Conservation (phyloP, 2,113 vertebrate genomes). For the Tragelaphus buxtoni region DNA sequence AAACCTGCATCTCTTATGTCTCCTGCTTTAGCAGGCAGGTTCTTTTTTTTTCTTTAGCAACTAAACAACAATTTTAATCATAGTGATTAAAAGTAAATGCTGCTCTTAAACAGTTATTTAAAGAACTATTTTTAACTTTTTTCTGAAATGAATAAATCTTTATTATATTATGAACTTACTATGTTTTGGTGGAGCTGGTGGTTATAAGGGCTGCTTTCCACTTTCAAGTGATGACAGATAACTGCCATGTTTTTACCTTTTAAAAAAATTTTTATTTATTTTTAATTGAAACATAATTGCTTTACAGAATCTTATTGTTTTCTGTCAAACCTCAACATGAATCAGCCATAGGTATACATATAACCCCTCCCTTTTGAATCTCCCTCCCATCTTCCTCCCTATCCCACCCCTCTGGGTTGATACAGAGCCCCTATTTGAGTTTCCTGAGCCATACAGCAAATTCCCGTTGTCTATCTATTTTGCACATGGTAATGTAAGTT, state of each 20-base stretch:
- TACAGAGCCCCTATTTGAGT: background rate
- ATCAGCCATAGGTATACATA: background rate
- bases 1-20: fast-evolving
- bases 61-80: background rate
- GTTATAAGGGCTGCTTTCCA: constrained; percentile 29
- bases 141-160: constrained; percentile 55
- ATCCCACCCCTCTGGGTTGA: background rate
- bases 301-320: background rate
- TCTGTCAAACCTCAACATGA: background rate
- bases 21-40: background rate
- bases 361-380: background rate
- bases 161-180: constrained; percentile 34
- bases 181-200: background rate
- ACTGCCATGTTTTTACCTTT: background rate
- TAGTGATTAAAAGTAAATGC: background rate
- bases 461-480: background rate
- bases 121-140: background rate
- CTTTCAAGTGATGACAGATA: background rate
- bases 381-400: background rate
- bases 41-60: background rate
- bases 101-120: background rate
- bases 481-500: background rate
- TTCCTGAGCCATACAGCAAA: background rate
- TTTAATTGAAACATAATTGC: background rate
- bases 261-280: background rate